Conservation (phyloP, 2,797 vertebrate genomes). For the Acanthurus tractus region DNA sequence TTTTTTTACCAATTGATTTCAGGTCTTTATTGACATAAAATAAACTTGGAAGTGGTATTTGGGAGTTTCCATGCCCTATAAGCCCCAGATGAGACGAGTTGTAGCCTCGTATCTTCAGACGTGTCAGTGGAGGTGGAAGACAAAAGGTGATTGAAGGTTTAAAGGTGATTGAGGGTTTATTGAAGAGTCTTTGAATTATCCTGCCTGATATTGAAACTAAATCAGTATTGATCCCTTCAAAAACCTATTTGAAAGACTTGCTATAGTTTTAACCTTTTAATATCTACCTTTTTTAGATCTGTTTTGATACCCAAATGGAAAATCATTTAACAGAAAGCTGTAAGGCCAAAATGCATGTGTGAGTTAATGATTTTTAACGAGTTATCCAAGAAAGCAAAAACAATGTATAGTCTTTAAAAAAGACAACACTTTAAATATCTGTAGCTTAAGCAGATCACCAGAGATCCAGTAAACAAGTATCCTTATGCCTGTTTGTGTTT, state of each 20-base stretch:
- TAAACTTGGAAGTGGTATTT: neutral
- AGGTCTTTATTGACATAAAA: conserved; percentile 15
- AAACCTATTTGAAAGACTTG: conserved; percentile 24
- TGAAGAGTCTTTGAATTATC: conserved; percentile 20
- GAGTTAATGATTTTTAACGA: too few relatives aligned
- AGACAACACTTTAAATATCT: too few relatives aligned
- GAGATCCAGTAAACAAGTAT: neutral
- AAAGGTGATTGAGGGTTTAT: conserved; percentile 16
- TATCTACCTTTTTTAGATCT: too few relatives aligned
- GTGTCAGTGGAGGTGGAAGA: neutral
- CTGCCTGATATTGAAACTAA: conserved; percentile 14
- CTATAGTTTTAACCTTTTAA: neutral
- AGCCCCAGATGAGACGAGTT: conserved; percentile 1
- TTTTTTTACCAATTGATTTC: conserved; percentile 9
- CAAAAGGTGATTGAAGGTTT: conserved; percentile 18
- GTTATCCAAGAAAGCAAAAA: too few relatives aligned
- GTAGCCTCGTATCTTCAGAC: neutral
- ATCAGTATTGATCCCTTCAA: conserved; percentile 37
- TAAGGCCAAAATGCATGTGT: too few relatives aligned
- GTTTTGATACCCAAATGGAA: too few relatives aligned
- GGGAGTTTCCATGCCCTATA: conserved; percentile 11
- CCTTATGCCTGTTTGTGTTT: neutral
- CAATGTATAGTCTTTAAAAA: too few relatives aligned
- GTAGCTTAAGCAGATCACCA: too few relatives aligned
- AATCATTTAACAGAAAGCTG: too few relatives aligned